These are phyloP conservation scores for Heterochromis multidens DNA, from an alignment of 2,113 vertebrate species.

Conservation along the genomic window DNA sequence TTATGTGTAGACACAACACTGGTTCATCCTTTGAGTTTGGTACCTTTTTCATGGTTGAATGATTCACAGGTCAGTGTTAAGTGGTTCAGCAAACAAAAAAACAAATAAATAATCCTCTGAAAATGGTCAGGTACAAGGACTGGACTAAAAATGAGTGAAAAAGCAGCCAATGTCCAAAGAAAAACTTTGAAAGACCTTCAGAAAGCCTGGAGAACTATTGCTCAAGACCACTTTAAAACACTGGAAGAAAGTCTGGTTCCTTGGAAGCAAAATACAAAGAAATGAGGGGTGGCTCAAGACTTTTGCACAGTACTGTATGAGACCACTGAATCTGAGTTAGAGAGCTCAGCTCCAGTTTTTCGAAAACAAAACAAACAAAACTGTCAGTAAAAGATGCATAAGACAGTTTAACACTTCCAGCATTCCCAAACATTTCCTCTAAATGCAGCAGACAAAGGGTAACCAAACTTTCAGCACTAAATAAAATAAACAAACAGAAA, in stretches of 20 bases:
- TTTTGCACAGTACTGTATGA: not conserved
- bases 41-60: not conserved
- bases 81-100: not conserved
- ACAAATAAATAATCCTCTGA: not conserved
- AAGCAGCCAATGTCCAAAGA: not conserved
- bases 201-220: not conserved
- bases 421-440: constrained; percentile 21
- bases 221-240: not conserved
- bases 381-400: not conserved
- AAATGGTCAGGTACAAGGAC: not conserved
- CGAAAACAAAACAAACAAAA: not conserved
- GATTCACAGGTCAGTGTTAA: not conserved
- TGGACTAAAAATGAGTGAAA: not conserved
- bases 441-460: constrained; percentile 1
- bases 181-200: not conserved
- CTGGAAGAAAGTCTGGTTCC: not conserved
- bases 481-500: not conserved
- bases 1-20: not conserved
- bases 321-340: not conserved
- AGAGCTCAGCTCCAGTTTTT: not conserved
- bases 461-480: constrained; percentile 1
- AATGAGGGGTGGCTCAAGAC: not conserved
- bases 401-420: not conserved
- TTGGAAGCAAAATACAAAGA: not conserved
- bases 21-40: not conserved